Conservation (phyloP, 2,113 vertebrate genomes). For the Rhea americana region DNA sequence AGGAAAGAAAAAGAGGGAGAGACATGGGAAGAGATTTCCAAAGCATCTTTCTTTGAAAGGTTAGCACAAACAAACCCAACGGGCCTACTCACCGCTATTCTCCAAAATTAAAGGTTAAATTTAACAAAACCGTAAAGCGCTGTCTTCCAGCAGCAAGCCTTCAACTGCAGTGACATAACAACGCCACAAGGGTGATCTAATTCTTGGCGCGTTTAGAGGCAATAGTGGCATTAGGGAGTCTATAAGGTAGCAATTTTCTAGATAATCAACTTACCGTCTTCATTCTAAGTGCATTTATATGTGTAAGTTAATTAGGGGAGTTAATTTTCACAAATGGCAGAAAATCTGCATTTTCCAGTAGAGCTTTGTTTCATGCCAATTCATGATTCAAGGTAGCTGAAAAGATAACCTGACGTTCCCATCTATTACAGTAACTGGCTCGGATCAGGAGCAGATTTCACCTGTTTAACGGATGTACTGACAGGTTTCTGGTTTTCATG, state of each 20-base stretch:
- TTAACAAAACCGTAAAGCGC: slow-evolving; percentile 11
- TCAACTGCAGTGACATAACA: slow-evolving; percentile 61
- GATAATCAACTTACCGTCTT: slow-evolving; percentile 82
- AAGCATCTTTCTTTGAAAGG: not conserved
- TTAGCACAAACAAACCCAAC: not conserved
- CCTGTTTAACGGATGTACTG: not conserved
- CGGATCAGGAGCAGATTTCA: not conserved
- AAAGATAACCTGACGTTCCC: not conserved
- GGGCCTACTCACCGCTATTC: slow-evolving; percentile 6
- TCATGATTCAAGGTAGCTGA: slow-evolving; percentile 37
- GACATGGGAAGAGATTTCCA: not conserved
- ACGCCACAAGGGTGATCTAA: slow-evolving; percentile 68
- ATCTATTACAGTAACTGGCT: not conserved
- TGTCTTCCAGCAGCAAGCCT: slow-evolving; percentile 43
- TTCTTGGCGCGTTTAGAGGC: slow-evolving; percentile 73
- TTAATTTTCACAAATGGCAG: slow-evolving; percentile 78
- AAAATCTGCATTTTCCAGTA: slow-evolving; percentile 70
- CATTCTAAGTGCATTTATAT: slow-evolving; percentile 69
- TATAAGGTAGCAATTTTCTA: slow-evolving; percentile 81
- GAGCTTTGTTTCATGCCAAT: slow-evolving; percentile 48
- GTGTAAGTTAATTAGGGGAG: slow-evolving; percentile 79
- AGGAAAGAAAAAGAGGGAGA: too few species aligned
- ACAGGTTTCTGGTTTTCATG: not conserved
- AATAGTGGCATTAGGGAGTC: slow-evolving; percentile 59
- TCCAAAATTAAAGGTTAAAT: slow-evolving; percentile 54